phyloP scores from a whole-genome alignment of 2,797 vertebrate species.

The Dryobates pubescens region DNA sequence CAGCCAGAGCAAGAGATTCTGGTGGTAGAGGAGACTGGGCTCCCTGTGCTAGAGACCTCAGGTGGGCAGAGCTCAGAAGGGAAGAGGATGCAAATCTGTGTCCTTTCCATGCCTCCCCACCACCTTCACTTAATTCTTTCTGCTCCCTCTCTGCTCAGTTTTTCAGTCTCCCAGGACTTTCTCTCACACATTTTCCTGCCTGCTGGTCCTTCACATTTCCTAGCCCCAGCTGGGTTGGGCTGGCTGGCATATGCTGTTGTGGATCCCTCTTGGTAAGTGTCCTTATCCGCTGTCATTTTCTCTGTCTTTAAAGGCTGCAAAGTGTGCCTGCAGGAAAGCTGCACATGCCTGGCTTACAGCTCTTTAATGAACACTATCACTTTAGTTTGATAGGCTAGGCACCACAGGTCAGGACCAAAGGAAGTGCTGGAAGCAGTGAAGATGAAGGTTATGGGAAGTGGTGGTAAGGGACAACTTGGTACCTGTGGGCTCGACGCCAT shows the following conservation, averaged over 20 bases:
- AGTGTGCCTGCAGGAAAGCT: not conserved
- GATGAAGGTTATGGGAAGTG: not conserved
- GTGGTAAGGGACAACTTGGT: not conserved
- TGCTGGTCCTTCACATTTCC: slow-evolving; percentile 23
- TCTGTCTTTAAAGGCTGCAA: not conserved
- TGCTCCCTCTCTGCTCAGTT: slow-evolving; percentile 30
- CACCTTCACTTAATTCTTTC: not conserved
- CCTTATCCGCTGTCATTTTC: not conserved
- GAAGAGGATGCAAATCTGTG: not conserved
- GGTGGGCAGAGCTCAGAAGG: not conserved
- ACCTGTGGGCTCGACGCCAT: not conserved
- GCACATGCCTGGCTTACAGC: not conserved
- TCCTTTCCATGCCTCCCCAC: not conserved
- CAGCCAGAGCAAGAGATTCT: not conserved
- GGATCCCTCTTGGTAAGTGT: slow-evolving; percentile 55
- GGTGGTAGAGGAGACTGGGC: not conserved
- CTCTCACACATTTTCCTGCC: slow-evolving; percentile 39
- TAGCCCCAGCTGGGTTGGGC: slow-evolving; percentile 7
- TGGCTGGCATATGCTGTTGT: not conserved
- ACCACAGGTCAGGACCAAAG: not conserved
- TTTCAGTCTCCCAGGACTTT: slow-evolving; percentile 34
- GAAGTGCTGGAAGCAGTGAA: not conserved
- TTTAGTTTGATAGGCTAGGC: not conserved
- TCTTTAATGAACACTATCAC: not conserved
- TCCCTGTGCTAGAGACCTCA: not conserved